Base-by-base conservation (phyloP, 1,140 invertebrate genomes). In the Oryctes rhinoceros region DNA sequence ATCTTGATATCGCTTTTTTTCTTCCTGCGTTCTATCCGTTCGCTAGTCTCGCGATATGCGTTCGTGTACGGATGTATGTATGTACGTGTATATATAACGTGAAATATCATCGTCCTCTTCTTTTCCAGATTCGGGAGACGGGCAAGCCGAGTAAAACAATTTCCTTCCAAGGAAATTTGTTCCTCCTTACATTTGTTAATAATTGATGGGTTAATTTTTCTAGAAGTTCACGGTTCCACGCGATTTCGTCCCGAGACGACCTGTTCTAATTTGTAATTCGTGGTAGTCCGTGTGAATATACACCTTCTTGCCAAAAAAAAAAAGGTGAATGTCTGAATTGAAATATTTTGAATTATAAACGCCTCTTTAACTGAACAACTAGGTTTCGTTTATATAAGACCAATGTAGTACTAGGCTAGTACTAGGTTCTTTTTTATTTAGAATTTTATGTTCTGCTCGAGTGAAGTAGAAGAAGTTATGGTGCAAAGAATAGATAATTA, bases 181-280 rank as follows among this genome's bases (percentile, higher is more conserved):
- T 84, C 82, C 81, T 71, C 82, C 81, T 71, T 24, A 24, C 79
- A 82, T 82, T 78, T 83, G 83, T 85, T 85, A 86, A 86, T 86
- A 84, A 84, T 86, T 83, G 82, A 84, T 86, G 83, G 84, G 81
- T 86, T 85, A 84, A 84, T 86, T 86, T 85, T 85, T 84, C 84
- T 71, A 71, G 24, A 71, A 71, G 65, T 71, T 71, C 65, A 71
- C 65, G 65, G 65, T 71, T 71, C 65, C 65, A 71, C 75, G 75
- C 47, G 75, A 49, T 47, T 47, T 44, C 75, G 44, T 35, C 75
- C 39, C 47, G 75, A 49, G 75, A 76, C n/a, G 75, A 71, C 24
- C 35, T 37, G 65, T 37, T 71, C 35, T 76, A 76, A 76, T 76
- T 76, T 76, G 75, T 24, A 76, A 76, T 39, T 37, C 15, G 53